Conservation (phyloP, 2,888 invertebrate genomes). For the Andricus quercusramuli region DNA sequence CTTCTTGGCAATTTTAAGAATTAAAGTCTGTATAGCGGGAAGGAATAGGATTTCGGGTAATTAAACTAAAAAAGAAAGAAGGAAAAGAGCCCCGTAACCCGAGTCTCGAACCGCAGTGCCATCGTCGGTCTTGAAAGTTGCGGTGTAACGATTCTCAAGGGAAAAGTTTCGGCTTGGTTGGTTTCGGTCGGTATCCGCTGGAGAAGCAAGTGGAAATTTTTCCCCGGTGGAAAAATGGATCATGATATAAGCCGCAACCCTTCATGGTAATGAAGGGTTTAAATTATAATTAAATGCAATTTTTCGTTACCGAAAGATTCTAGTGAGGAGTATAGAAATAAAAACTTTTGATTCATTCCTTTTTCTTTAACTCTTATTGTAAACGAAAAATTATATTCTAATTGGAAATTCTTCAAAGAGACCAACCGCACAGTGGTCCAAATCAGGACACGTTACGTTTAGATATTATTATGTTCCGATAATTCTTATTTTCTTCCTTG, state of each 20-base stretch:
- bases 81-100: neutral
- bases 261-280: no score
- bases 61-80: conserved; percentile 41
- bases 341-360: no score
- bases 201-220: conserved; percentile 36
- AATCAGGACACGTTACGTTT: no score
- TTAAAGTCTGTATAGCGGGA: conserved; percentile 30
- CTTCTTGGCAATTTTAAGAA: conserved; percentile 32
- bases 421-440: no score
- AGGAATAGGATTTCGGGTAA: conserved; percentile 43
- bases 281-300: no score
- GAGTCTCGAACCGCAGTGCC: conserved; percentile 7
- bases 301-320: no score
- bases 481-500: no score
- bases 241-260: neutral
- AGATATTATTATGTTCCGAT: no score
- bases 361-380: no score
- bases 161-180: conserved; percentile 19
- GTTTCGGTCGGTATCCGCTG: neutral
- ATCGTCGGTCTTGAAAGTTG: conserved; percentile 37
- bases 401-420: no score
- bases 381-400: no score
- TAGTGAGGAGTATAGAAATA: no score
- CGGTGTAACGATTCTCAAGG: conserved; percentile 28
- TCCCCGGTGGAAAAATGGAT: conserved; percentile 6